Percentiles rank a stretch among this genome's conserved stretches.
Conservation (phyloP, 1,140 invertebrate genomes). For the Homarus americanus region DNA sequence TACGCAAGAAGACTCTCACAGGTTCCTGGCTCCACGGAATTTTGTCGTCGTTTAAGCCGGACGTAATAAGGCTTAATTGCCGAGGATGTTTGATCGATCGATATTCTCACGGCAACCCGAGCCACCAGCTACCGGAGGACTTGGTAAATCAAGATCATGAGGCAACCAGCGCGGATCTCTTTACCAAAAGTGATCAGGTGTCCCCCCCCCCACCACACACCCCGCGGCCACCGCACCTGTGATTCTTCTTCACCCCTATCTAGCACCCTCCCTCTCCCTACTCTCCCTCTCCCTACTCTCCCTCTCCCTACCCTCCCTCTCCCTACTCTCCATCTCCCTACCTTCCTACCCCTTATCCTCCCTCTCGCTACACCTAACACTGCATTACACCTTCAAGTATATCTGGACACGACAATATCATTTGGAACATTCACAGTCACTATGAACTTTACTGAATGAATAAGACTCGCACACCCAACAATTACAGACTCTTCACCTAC, state of each 20-base stretch:
- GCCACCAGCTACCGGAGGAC: constrained; percentile 8
- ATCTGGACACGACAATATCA: too few species aligned
- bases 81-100: constrained; percentile 17
- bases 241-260: not conserved
- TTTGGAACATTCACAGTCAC: too few species aligned
- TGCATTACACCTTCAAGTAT: too few species aligned
- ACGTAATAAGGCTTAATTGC: constrained; percentile 59
- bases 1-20: too few species aligned
- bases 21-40: constrained; percentile 19
- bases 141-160: constrained; percentile 6
- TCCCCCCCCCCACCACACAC: not conserved
- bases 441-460: too few species aligned
- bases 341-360: not conserved
- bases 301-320: not conserved
- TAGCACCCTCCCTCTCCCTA: not conserved
- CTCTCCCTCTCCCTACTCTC: not conserved
- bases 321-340: not conserved
- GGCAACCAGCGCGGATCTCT: not conserved
- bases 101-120: constrained; percentile 60
- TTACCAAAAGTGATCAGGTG: not conserved
- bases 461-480: too few species aligned
- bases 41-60: constrained; percentile 45
- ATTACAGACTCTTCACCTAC: too few species aligned
- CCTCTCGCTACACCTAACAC: too few species aligned
- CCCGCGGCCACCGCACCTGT: not conserved